Base-by-base conservation (phyloP, 1,140 invertebrate species). In the Arctopsyche grandis region DNA sequence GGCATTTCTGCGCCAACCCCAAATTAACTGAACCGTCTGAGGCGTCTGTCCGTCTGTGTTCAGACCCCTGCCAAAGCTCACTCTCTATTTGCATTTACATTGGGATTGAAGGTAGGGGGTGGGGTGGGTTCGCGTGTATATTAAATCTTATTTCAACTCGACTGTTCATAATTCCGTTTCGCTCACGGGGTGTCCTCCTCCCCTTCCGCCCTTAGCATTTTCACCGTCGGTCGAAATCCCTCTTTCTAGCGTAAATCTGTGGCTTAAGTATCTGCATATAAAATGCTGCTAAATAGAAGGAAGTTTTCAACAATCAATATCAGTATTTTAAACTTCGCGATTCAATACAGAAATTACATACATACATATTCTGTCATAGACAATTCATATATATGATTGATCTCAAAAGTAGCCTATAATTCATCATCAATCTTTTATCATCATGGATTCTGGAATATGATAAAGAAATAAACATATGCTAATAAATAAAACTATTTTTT, bases 1-100 rank as follows among this genome's bases (percentile, higher is more conserved):
- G 88, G 88, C 82, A 88, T 89, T 88, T 88, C 87, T 56, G 24
- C 75, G 60, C 66, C 24, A 77, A 69, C 78, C 75, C 78, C 69
- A 78, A 82, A 82, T 82, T 79, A 82, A 82, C 78, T 79, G 74
- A 52, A 60, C 78, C 75, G 69, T 75, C 78, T 75, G 69, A 43
- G 69, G 29, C 19, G 69, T 75, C 76, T 69, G 71, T 81, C 80
- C 46, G 63, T 56, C 76, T 69, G 43, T 66, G 52, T 22, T 48
- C 21, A 48, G 21, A 14, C 73, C 10, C 22, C 48, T 14, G 48
- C 48, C 12, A 52, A 52, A 52, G 22, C 48, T 48, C 78, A 69
- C 52, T 79, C 76, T 82, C 77, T 80, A 82, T 82, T 80, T 82
- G 79, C 81, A 82, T 82, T 82, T 80, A 79, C 81, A 80, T 69